phyloP scores from a whole-genome alignment of 1,140 invertebrate genomes.

The Centruroides sculpturatus region DNA sequence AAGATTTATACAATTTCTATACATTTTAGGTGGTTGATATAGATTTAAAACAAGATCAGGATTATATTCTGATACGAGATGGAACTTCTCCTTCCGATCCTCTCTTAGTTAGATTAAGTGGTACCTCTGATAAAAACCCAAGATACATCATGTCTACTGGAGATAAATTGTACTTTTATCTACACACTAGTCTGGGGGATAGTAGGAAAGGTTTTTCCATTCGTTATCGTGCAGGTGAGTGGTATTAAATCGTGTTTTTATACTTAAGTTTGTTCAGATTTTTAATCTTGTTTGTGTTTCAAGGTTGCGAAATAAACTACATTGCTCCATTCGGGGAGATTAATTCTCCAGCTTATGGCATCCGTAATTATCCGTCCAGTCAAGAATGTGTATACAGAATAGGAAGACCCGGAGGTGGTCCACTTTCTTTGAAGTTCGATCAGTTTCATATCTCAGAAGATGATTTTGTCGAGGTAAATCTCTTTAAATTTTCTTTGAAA shows the following conservation, averaged over 20 bases:
- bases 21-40: slow-evolving; percentile 51
- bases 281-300: background rate
- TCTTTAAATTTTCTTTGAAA: background rate
- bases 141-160: slow-evolving; percentile 79
- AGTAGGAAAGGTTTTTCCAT: slow-evolving; percentile 81
- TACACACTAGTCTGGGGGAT: slow-evolving; percentile 62
- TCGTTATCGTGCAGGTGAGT: slow-evolving; percentile 51
- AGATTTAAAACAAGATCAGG: slow-evolving; percentile 67
- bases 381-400: slow-evolving; percentile 80
- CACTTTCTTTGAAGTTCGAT: slow-evolving; percentile 68
- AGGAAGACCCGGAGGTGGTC: slow-evolving; percentile 52
- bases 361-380: slow-evolving; percentile 75
- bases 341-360: slow-evolving; percentile 68
- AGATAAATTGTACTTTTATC: slow-evolving; percentile 76
- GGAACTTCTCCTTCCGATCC: slow-evolving; percentile 73
- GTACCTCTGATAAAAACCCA: slow-evolving; percentile 26
- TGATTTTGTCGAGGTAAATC: slow-evolving; percentile 64
- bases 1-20: no score
- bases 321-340: slow-evolving; percentile 66
- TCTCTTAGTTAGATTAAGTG: slow-evolving; percentile 65
- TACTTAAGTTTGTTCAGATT: background rate
- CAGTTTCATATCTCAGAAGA: slow-evolving; percentile 71
- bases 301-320: slow-evolving; percentile 43
- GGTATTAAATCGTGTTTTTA: background rate
- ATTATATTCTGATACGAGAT: slow-evolving; percentile 78